Evolutionary conservation across 2,888 invertebrate species (phyloP), one percentile per base, ranked within the genome.

Genomic region (Tiliacea aurago): DNA sequence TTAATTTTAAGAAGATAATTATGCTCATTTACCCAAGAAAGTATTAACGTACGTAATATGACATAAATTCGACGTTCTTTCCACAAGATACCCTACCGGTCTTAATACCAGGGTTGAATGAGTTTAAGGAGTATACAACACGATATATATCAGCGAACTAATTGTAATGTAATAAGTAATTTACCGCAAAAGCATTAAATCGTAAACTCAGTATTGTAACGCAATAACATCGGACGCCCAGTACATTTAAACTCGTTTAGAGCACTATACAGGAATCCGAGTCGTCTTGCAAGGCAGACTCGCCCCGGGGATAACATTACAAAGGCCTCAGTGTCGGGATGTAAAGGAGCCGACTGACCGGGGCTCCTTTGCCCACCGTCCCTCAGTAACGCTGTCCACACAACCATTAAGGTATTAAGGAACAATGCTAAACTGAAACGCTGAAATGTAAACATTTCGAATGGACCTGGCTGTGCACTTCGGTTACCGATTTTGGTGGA

Each of bases 321-420:
- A 86, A 89, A 89, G 87, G 83, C 81, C 70, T 81, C 69, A 68
- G 85, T 80, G 76, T 65, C 71, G 76, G 73, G 61, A 81, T 80
- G 81, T 80, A 83, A 81, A 81, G 83, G 86, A 84, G 73, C 79
- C 66, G 75, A 74, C 78, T 86, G 86, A 84, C 87, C 86, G 74
- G 51, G 23, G 65, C 76, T 70, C 69, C 81, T 77, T 73, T 73
- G 70, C 73, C 45, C 71, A 61, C 62, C 68, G 63, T 61, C 58
- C 63, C 65, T 41, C 75, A 64, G 71, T 65, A 74, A 73, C 76
- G 49, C 65, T 81, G 78, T 76, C 66, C 75, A 85, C 79, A 81
- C 78, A 64, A 76, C 76, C 76, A 78, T 85, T 85, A 84, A 71
- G 78, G 76, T 83, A 78, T 80, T 81, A 84, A 59, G 70, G 65